These are phyloP conservation scores for Zele albiditarsus DNA, from an alignment of 2,888 invertebrate genomes.

Conservation along the genomic window DNA sequence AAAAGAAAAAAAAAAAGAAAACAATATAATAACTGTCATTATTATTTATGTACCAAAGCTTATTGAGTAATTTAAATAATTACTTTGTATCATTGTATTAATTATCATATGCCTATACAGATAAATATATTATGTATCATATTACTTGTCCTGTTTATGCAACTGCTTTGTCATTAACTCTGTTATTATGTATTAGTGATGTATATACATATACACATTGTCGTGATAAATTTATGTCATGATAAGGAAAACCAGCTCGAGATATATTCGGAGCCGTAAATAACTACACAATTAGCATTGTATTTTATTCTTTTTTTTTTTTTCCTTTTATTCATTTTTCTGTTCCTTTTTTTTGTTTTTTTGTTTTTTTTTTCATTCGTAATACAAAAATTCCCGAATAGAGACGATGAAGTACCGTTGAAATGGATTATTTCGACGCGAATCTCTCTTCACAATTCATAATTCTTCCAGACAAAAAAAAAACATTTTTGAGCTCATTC, in stretches of 20 bases:
- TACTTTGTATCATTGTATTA: slow-evolving; percentile 71
- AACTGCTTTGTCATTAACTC: not conserved
- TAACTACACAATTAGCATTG: not conserved
- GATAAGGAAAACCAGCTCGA: not conserved
- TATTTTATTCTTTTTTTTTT: slow-evolving; percentile 18
- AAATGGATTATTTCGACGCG: not conserved
- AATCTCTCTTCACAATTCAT: not conserved
- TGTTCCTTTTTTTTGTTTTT: slow-evolving; percentile 24
- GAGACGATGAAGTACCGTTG: slow-evolving; percentile 15
- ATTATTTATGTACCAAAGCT: slow-evolving; percentile 73
- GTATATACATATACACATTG: not conserved
- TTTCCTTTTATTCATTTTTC: slow-evolving; percentile 34
- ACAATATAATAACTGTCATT: slow-evolving; percentile 57
- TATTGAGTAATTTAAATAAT: slow-evolving; percentile 70
- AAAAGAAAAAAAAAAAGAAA: slow-evolving; percentile 12
- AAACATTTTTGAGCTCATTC: not conserved
- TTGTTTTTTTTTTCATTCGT: slow-evolving; percentile 31
- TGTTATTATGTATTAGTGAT: not conserved
- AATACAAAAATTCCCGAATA: slow-evolving; percentile 40
- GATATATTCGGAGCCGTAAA: not conserved
- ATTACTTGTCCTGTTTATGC: slow-evolving; percentile 41
- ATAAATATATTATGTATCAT: slow-evolving; percentile 68
- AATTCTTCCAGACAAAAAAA: not conserved
- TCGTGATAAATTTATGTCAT: not conserved
- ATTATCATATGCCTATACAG: slow-evolving; percentile 67